Base-by-base conservation (phyloP, 1,140 invertebrate genomes). In the Sycophila sp. region DNA sequence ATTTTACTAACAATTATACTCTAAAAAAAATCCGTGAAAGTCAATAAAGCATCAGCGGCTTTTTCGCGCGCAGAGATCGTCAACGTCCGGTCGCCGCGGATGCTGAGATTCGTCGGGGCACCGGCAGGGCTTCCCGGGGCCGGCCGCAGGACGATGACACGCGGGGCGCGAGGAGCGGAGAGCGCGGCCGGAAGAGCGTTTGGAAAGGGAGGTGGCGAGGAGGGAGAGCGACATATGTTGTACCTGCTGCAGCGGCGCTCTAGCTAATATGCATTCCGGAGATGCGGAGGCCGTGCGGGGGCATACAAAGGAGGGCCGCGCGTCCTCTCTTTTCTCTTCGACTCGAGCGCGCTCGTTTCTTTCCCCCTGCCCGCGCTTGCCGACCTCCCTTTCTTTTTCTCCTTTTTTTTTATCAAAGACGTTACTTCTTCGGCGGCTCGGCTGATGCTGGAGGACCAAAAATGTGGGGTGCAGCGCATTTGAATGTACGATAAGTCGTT, bases 231-330 rank as follows among this genome's bases (percentile, higher is more conserved):
- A 66, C 51, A 66, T 66, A 56, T 66, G 51, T 40, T 32, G 26
- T 7, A 66, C 55, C 51, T 58, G 28, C 36, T 34, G 42, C 17
- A 34, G n/a, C 42, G 19, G 13, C 42, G n/a, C 34, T 59, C 51
- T 49, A 15, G 38, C 13, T 11, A 15, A n/a, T n/a, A 40, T 11
- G 42, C 24, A 74, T 76, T 76, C 72, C 17, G 53, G 22, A 49
- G 55, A 60, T 38, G 19, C 42, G 42, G 22, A 60, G 19, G 13
- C 22, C 26, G 22, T n/a, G 17, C 51, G 17, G 42, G 24, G 56
- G 38, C 42, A 66, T 45, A 66, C 38, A 66, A 22, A 53, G 56
- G 56, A 56, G 51, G 56, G 15, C 51, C 22, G 36, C 49, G 2
- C 58, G 13, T 11, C 11, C 0, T 56, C 11, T 36, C 26, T n/a